Evolutionary conservation across 2,797 vertebrate species (phyloP).

Genomic region (Platyrinchus mystaceus): DNA sequence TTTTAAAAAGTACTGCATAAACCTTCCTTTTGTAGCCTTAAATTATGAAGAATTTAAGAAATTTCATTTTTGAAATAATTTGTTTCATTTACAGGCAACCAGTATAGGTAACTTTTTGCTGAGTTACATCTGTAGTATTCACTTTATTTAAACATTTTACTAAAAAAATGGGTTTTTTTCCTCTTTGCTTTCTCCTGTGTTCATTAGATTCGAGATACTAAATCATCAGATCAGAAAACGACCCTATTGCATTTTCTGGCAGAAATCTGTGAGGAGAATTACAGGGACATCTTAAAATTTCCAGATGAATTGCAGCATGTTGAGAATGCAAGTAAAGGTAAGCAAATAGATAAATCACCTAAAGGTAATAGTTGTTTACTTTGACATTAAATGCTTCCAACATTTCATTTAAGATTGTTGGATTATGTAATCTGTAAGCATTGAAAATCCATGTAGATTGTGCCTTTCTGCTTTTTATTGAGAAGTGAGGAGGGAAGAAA

Average conservation of each 20-base stretch:
- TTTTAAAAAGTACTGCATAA: background rate
- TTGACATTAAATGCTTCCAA: background rate
- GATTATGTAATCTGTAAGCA: background rate
- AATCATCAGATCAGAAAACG: conserved; percentile 89
- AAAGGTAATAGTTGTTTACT: background rate
- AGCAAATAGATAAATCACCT: background rate
- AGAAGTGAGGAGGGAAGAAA: background rate
- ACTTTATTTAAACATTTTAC: background rate
- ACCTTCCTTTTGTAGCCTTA: background rate
- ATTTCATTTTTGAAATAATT: accelerated
- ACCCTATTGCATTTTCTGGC: conserved; percentile 94
- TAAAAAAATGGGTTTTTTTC: background rate
- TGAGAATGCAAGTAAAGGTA: conserved; percentile 95
- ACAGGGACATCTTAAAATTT: conserved; percentile 88
- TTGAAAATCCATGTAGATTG: background rate
- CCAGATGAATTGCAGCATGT: conserved; percentile 92
- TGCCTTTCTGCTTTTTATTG: background rate
- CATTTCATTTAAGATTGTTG: background rate
- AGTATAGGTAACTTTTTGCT: accelerated
- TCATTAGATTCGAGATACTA: conserved; percentile 92
- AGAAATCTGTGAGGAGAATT: conserved; percentile 88
- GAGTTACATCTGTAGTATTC: background rate
- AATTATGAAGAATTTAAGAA: background rate
- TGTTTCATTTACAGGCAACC: background rate
- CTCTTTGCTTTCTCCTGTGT: background rate